Percentiles rank a stretch among this genome's conserved stretches.
Conservation (phyloP, 1,140 invertebrate genomes). For the Drosophila nasuta region DNA sequence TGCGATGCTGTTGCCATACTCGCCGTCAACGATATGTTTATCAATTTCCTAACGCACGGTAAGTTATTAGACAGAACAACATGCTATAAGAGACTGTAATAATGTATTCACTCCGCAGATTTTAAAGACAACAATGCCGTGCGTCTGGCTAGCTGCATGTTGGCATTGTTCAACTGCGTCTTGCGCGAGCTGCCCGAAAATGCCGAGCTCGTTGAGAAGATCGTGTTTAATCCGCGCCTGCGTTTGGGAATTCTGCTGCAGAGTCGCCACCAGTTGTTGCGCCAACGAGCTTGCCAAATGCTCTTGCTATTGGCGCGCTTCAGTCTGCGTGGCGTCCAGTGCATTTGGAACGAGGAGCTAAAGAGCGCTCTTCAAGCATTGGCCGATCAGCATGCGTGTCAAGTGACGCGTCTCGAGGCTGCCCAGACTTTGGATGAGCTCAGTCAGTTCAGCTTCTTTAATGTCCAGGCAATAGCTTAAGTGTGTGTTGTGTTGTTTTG, state of each 20-base stretch:
- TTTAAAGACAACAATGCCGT: conserved; percentile 87
- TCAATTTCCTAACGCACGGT: conserved; percentile 86
- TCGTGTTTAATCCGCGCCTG: conserved; percentile 87
- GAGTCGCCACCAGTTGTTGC: conserved; percentile 87
- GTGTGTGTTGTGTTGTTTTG: not conserved
- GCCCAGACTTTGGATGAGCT: conserved; percentile 86
- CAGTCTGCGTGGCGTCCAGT: conserved; percentile 88
- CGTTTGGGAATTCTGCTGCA: conserved; percentile 87
- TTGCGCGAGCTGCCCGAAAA: conserved; percentile 91
- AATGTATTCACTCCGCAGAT: conserved; percentile 85
- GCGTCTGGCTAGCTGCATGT: conserved; percentile 88
- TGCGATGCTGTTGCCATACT: conserved; percentile 91
- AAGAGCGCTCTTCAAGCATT: conserved; percentile 86
- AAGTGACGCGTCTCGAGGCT: conserved; percentile 82
- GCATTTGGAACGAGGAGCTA: conserved; percentile 87
- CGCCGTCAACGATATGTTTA: conserved; percentile 86
- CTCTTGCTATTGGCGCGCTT: conserved; percentile 88
- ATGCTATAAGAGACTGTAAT: not conserved
- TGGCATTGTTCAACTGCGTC: conserved; percentile 90
- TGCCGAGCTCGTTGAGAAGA: conserved; percentile 89
- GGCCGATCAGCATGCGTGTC: conserved; percentile 65
- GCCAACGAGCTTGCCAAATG: conserved; percentile 88
- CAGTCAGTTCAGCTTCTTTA: conserved; percentile 86
- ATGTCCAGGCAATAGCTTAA: conserved; percentile 38
- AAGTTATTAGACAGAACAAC: conserved; percentile 44